Evolutionary conservation across 1,140 invertebrate species (phyloP), one percentile per base, ranked within the genome.

Genomic region (Xylocopa sonorina): DNA sequence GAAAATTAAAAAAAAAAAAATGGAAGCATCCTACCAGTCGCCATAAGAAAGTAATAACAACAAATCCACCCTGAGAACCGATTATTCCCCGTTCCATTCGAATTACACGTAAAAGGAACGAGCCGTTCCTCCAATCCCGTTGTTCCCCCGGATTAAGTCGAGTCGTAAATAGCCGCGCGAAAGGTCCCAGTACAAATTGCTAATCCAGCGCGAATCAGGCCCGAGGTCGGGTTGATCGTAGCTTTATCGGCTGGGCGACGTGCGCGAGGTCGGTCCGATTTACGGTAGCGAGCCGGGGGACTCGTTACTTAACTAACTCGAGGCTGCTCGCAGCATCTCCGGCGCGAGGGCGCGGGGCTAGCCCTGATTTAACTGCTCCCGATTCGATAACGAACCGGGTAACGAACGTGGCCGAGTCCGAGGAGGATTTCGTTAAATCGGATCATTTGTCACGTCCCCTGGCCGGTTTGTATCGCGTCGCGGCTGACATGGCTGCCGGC

Each of bases 371-470:
- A 73, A 63, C 81, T 66, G 80, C 51, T 32, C 43, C 29, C 41
- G 32, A 68, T 57, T 60, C 69, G 76, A 86, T 80, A 86, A 86
- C 82, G 81, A 83, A 80, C 18, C 51, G 72, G 34, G 68, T 81
- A 84, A 84, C 82, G 84, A 85, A 84, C 67, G 46, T 60, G 43
- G 29, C 21, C 38, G 24, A 55, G 66, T 67, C 71, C 74, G 58
- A 80, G 63, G 76, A 81, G 76, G 34, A 74, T 87, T 87, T 85
- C 71, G 78, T 83, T 85, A 83, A 81, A 77, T 68, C 83, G 78
- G 81, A 87, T 88, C 87, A 85, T 88, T 88, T 88, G 83, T 88
- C 87, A 83, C 80, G 55, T 81, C 60, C n/a, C 53, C 58, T 63
- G 55, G 46, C 41, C 66, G 41, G n/a, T 48, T 64, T 53, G 68